These are phyloP conservation scores for Rhizomys pruinosus DNA, from an alignment of 2,113 vertebrate species.

Conservation along the genomic window DNA sequence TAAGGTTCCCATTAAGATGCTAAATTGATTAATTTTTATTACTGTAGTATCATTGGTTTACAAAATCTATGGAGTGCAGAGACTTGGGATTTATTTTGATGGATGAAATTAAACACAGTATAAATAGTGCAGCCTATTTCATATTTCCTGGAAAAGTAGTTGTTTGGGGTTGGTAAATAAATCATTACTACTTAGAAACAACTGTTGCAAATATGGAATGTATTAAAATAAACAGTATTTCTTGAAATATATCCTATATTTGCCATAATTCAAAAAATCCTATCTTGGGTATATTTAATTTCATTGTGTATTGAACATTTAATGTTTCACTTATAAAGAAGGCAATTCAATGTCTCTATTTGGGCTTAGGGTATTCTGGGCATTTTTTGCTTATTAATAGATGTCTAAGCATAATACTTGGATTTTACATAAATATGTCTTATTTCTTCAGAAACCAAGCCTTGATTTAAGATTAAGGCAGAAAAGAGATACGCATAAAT, in stretches of 20 bases:
- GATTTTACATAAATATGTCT: constrained; percentile 49
- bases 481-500: constrained; percentile 80
- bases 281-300: background rate
- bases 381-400: constrained; percentile 52
- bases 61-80: background rate
- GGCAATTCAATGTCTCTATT: background rate
- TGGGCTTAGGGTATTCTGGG: background rate
- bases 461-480: constrained; percentile 75
- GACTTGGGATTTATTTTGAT: background rate
- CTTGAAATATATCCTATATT: constrained; percentile 45
- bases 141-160: background rate
- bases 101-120: background rate
- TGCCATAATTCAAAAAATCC: constrained; percentile 41
- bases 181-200: constrained; percentile 15
- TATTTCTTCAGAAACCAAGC: constrained; percentile 67
- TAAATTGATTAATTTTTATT: background rate
- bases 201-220: constrained; percentile 24
- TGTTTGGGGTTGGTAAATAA: constrained; percentile 42
- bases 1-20: background rate
- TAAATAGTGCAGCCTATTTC: background rate
- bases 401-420: constrained; percentile 15
- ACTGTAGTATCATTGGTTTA: background rate
- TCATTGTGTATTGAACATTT: constrained; percentile 34
- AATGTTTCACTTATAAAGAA: constrained; percentile 67
- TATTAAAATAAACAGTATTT: constrained; percentile 12